A percentile compares a stretch with the other conserved stretches of the same genome.
Conservation (phyloP, 2,113 vertebrate genomes). For the Scatophagus argus region DNA sequence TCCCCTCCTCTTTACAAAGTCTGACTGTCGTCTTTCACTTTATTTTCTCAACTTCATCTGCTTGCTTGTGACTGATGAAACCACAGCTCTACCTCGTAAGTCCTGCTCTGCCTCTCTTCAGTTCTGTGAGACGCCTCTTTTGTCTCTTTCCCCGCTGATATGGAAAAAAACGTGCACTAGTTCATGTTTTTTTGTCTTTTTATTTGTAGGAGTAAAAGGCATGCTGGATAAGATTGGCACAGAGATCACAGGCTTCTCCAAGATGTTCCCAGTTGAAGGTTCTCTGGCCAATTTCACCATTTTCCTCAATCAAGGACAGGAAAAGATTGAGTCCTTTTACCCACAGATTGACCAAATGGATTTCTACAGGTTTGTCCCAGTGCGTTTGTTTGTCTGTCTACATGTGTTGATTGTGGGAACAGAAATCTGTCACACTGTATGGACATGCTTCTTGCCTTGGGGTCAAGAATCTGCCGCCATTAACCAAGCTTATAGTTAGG, state of each 20-base stretch:
- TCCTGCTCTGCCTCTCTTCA: constrained; percentile 9
- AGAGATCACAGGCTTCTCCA: constrained; percentile 83
- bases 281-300: constrained; percentile 83
- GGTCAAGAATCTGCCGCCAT: no score
- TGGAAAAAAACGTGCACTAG: not conserved
- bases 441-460: not conserved
- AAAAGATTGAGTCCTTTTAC: constrained; percentile 83
- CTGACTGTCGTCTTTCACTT: constrained; percentile 1
- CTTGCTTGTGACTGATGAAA: constrained; percentile 41
- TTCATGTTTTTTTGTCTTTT: not conserved
- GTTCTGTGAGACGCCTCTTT: not conserved
- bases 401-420: not conserved
- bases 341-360: constrained; percentile 89
- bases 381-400: constrained; percentile 14
- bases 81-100: constrained; percentile 83
- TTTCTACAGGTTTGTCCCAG: constrained; percentile 89
- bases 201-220: constrained; percentile 86
- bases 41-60: constrained; percentile 34
- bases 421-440: not conserved
- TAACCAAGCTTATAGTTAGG: not conserved
- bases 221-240: constrained; percentile 87
- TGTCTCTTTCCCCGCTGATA: not conserved
- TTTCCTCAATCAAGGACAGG: constrained; percentile 85
- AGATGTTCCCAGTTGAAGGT: constrained; percentile 85
- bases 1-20: not conserved